A percentile compares a stretch with the other conserved stretches of the same genome.
Conservation (phyloP, 2,113 vertebrate species). For the Strix uralensis region DNA sequence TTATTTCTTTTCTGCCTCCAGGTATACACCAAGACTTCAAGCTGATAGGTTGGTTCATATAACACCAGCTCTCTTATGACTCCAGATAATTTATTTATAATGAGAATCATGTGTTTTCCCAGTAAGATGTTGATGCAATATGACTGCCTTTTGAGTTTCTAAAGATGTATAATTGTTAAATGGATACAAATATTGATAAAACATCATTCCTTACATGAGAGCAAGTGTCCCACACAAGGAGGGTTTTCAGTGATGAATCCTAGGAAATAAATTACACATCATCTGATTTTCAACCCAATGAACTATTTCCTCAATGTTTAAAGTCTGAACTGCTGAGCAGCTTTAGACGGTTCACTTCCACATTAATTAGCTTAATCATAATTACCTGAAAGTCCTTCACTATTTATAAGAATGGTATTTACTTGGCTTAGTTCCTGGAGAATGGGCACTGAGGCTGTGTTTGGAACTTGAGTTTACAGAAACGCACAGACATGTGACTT, state of each 20-base stretch:
- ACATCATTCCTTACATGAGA: neutral
- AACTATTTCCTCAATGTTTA: neutral
- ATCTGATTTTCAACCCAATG: neutral
- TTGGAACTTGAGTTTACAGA: neutral
- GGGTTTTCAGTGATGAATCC: neutral
- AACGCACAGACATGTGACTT: neutral
- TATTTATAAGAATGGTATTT: accelerated
- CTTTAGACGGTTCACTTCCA: neutral
- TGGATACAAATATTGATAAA: slow-evolving; percentile 11
- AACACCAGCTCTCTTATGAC: slow-evolving; percentile 3
- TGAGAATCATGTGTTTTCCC: neutral
- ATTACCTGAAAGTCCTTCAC: neutral
- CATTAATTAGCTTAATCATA: neutral
- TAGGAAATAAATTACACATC: neutral
- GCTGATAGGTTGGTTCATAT: neutral
- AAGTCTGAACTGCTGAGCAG: neutral
- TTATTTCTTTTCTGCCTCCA: slow-evolving; percentile 30
- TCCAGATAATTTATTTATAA: slow-evolving; percentile 60
- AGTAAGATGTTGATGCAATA: neutral
- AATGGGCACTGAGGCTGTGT: neutral
- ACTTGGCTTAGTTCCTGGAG: neutral
- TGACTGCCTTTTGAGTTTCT: slow-evolving; percentile 9
- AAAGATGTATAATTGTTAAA: neutral
- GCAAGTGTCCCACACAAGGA: neutral
- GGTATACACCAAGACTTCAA: slow-evolving; percentile 12